phyloP scores from a whole-genome alignment of 1,140 invertebrate species.

The Hypsibius dujardini region DNA sequence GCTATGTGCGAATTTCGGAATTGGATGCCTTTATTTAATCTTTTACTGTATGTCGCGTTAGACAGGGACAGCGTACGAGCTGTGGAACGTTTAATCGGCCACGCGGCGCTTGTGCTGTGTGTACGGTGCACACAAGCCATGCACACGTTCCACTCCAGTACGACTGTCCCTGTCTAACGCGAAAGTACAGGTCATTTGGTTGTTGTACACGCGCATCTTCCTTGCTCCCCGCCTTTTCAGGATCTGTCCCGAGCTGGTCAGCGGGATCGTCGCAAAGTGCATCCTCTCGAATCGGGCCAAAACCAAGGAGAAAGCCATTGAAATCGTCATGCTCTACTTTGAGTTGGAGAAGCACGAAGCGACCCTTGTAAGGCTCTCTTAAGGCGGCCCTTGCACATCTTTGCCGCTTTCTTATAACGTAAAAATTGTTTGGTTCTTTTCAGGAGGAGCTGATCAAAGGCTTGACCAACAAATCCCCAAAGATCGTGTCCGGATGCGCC shows the following conservation, averaged over 20 bases:
- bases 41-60: not conserved
- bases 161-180: too few species aligned
- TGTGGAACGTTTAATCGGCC: not conserved
- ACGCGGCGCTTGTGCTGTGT: not conserved
- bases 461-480: constrained; percentile 79
- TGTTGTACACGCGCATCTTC: too few species aligned
- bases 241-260: constrained; percentile 69
- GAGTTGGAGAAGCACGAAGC: constrained; percentile 85
- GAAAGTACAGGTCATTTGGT: too few species aligned
- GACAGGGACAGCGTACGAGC: not conserved
- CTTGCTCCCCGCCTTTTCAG: constrained; percentile 36
- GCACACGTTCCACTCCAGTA: too few species aligned
- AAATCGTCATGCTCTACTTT: constrained; percentile 76
- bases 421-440: constrained; percentile 35
- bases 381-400: too few species aligned
- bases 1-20: too few species aligned
- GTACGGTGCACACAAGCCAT: not conserved
- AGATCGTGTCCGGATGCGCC: constrained; percentile 72
- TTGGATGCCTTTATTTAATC: not conserved
- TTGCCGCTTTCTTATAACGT: too few species aligned
- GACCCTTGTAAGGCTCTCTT: constrained; percentile 27
- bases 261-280: constrained; percentile 76
- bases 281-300: constrained; percentile 64
- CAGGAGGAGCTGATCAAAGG: constrained; percentile 80
- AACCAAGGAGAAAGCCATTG: constrained; percentile 71